Conservation (phyloP, 2,797 vertebrate genomes). For the Pempheris klunzingeri region DNA sequence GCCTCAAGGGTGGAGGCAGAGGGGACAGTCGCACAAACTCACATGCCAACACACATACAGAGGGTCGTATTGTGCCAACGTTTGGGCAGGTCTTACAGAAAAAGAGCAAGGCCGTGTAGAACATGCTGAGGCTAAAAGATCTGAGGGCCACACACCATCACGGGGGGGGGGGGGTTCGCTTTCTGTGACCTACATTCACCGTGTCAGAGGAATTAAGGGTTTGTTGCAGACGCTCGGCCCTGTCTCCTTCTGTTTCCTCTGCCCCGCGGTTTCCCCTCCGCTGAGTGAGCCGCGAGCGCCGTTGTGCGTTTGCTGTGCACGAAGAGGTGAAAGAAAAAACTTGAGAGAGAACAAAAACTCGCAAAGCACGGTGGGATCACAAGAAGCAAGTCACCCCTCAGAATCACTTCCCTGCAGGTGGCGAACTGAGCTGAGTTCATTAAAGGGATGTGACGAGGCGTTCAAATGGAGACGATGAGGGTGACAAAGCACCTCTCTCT, state of each 20-base stretch:
- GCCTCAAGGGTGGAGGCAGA: slow-evolving; percentile 55
- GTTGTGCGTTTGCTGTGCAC: neutral
- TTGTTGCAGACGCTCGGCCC: slow-evolving; percentile 27
- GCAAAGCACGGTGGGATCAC: slow-evolving; percentile 19
- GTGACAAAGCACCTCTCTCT: slow-evolving; percentile 37
- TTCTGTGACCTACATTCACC: slow-evolving; percentile 68
- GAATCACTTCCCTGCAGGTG: slow-evolving; percentile 37
- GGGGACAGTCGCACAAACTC: slow-evolving; percentile 30
- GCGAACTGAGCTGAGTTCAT: slow-evolving; percentile 12
- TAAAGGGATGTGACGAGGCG: slow-evolving; percentile 12
- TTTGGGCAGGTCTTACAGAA: slow-evolving; percentile 30
- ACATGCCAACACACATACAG: slow-evolving; percentile 21
- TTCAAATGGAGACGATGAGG: slow-evolving; percentile 27
- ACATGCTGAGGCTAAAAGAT: slow-evolving; percentile 41
- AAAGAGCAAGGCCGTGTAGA: slow-evolving; percentile 13
- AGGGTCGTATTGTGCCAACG: slow-evolving; percentile 27
- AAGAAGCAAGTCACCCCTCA: slow-evolving; percentile 18
- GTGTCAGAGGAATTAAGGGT: slow-evolving; percentile 47
- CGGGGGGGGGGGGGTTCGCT: slow-evolving; percentile 10
- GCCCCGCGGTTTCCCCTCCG: slow-evolving; percentile 43
- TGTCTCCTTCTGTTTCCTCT: slow-evolving; percentile 30
- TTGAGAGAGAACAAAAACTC: slow-evolving; percentile 22
- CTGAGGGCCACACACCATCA: slow-evolving; percentile 55
- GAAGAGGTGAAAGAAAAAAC: slow-evolving; percentile 47
- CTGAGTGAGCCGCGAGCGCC: slow-evolving; percentile 14